Conservation (phyloP, 2,113 vertebrate genomes). For the Calidris pugnax region DNA sequence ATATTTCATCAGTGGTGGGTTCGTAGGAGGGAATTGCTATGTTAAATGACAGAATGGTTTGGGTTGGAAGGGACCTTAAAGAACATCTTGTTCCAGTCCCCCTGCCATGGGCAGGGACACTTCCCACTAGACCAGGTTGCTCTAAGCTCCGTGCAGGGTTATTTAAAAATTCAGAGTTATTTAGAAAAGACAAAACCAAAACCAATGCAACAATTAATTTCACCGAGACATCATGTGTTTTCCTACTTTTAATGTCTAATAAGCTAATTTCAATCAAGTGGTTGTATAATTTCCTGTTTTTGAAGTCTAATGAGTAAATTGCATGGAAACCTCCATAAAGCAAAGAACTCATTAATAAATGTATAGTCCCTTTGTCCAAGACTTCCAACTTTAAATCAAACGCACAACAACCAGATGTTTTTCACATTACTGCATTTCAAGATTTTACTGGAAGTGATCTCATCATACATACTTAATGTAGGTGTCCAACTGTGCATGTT, state of each 20-base stretch:
- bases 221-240: neutral
- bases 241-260: conserved; percentile 30
- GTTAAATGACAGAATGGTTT: neutral
- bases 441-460: conserved; percentile 84
- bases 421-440: conserved; percentile 74
- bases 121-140: no score
- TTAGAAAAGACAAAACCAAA: neutral
- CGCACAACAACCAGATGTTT: conserved; percentile 76
- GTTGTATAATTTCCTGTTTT: neutral
- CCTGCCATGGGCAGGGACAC: no score
- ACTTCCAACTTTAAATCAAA: conserved; percentile 78
- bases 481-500: conserved; percentile 71
- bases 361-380: conserved; percentile 55
- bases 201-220: neutral
- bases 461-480: conserved; percentile 70
- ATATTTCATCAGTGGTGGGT: neutral
- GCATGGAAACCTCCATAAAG: conserved; percentile 58
- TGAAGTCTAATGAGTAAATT: conserved; percentile 52
- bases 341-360: conserved; percentile 66
- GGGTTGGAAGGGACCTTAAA: no score
- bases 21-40: neutral
- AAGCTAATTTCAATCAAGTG: conserved; percentile 18
- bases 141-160: no score
- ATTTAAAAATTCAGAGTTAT: neutral
- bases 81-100: no score